phyloP scores from a whole-genome alignment of 2,888 invertebrate species.

The Epirrita christyi region DNA sequence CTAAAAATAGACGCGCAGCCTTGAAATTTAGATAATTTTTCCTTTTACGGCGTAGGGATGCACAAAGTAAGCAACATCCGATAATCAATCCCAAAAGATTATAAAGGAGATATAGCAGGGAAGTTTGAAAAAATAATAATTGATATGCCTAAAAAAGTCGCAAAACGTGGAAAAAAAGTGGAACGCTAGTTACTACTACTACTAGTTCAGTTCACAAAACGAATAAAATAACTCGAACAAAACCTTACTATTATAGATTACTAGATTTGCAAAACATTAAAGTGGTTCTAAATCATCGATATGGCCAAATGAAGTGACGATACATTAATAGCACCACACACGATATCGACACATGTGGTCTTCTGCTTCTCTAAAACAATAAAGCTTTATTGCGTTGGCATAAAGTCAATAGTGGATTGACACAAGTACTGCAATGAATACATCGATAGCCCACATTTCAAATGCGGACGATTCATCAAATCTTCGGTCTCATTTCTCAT shows the following conservation, averaged over 20 bases:
- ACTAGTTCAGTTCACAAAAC: constrained; percentile 8
- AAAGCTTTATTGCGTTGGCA: constrained; percentile 13
- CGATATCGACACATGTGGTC: constrained; percentile 52
- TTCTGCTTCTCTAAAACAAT: neutral
- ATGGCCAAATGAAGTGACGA: constrained; percentile 66
- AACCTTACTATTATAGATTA: constrained; percentile 22
- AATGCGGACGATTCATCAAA: constrained; percentile 72
- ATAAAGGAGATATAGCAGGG: no score
- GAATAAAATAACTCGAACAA: constrained; percentile 22
- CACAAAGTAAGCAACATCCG: no score
- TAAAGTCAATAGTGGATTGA: constrained; percentile 27
- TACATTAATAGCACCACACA: constrained; percentile 63
- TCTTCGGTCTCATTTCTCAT: constrained; percentile 73
- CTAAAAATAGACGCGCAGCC: no score
- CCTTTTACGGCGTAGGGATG: no score
- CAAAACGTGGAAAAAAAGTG: no score
- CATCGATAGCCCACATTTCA: constrained; percentile 67
- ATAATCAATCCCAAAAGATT: no score
- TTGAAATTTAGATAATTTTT: no score
- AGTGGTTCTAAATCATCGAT: constrained; percentile 53
- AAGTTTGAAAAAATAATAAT: no score
- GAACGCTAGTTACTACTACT: no score
- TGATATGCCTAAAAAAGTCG: no score
- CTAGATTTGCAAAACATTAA: constrained; percentile 34
- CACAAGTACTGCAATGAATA: constrained; percentile 56